Base-by-base conservation (phyloP, 2,888 invertebrate genomes). In the Perithous albicinctus region DNA sequence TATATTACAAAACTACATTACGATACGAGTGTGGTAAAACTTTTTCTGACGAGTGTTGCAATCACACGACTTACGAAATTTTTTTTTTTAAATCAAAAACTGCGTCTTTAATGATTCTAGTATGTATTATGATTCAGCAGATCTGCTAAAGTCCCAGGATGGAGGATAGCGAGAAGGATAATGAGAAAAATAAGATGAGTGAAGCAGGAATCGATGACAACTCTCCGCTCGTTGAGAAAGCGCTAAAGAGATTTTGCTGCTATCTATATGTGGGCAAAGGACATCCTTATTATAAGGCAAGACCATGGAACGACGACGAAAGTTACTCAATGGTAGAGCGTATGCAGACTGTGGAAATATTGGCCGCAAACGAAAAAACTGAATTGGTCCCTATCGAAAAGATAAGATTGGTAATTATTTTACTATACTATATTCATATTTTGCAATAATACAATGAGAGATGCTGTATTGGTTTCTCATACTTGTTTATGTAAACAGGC, bases 251-350 rank as follows among this genome's bases (percentile, higher is more conserved):
- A 67, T 88, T 95, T 79, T 92, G 92, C 46, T 92, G 94, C 69
- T 95, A 93, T 85, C 89, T 95, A 7, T 94, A 94, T 84, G 93
- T 94, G 67, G 95, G 94, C 1, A 93, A 93, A 87, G 94, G 94
- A 85, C 84, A 92, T 15, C 94, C 94, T 0, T 94, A 93, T 79
- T 95, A 95, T 88, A 94, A 92, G 84, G 94, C 95, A 63, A 94
- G 94, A 43, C 94, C 94, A 86, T 94, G 94, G 94, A 89, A 93
- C 38, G 88, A 93, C 10, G 94, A 94, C 82, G 93, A 94, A 83
- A 94, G 94, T 85, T 95, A 93, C 86, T 92, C 93, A 69, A 87
- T 85, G 0, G 92, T 93, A 29, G 94, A 94, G 84, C 72, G 67
- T 8, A 87, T 94, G 75, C 87, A 89, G 59, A 93, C 92, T 10